These are phyloP conservation scores for Aradophagus sp. DNA, from an alignment of 1,140 invertebrate genomes.

Conservation along the genomic window DNA sequence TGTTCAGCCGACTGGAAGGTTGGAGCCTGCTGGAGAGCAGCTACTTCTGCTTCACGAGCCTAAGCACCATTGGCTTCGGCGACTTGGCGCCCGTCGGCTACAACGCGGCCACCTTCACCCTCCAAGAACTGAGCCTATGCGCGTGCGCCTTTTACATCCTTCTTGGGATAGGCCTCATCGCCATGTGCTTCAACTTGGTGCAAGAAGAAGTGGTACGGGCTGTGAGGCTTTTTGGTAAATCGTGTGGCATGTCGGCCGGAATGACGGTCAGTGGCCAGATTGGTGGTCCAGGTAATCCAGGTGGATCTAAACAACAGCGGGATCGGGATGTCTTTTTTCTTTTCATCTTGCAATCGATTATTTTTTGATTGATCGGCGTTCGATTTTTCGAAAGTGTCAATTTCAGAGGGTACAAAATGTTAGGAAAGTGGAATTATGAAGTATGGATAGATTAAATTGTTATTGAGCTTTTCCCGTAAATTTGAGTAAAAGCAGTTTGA, in stretches of 20 bases:
- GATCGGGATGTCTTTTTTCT: conserved; percentile 18
- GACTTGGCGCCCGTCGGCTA: conserved; percentile 84
- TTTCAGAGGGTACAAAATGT: too few relatives aligned
- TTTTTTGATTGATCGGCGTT: too few relatives aligned
- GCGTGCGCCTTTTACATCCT: conserved; percentile 91
- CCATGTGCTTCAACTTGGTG: conserved; percentile 97
- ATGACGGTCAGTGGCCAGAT: conserved; percentile 67
- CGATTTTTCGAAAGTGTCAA: too few relatives aligned
- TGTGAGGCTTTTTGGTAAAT: conserved; percentile 77
- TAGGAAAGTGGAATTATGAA: too few relatives aligned
- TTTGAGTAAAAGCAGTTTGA: too few relatives aligned
- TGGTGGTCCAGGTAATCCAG: conserved; percentile 68
- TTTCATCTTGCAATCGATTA: too few relatives aligned
- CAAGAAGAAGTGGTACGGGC: conserved; percentile 91
- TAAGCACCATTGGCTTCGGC: conserved; percentile 92
- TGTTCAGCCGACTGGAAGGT: conserved; percentile 92
- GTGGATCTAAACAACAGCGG: conserved; percentile 34
- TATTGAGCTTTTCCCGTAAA: too few relatives aligned
- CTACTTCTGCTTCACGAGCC: conserved; percentile 96
- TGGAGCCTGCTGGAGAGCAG: conserved; percentile 92
- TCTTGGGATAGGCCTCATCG: conserved; percentile 94
- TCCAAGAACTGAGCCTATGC: conserved; percentile 85
- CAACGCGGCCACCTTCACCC: conserved; percentile 81
- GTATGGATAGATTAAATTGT: too few relatives aligned
- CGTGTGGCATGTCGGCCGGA: conserved; percentile 69